Conservation (phyloP, 2,797 vertebrate species). For the Scleropages formosus region DNA sequence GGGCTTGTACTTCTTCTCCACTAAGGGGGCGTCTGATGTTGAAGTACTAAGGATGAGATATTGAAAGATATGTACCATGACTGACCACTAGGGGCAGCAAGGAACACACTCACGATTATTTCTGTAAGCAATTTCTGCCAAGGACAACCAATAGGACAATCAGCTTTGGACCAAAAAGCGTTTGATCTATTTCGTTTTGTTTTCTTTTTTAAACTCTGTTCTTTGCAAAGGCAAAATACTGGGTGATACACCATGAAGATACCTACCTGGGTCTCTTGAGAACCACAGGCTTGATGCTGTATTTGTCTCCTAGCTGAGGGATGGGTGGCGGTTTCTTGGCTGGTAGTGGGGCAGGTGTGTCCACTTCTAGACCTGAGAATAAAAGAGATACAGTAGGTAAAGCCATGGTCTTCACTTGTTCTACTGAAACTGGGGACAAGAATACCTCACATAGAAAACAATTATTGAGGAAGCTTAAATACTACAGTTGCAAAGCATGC, state of each 20-base stretch:
- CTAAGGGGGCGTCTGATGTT: slow-evolving; percentile 62
- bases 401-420: too few relatives aligned
- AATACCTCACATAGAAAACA: not conserved
- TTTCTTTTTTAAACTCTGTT: too few relatives aligned
- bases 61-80: not conserved
- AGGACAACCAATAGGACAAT: too few relatives aligned
- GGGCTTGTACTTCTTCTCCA: slow-evolving; percentile 95
- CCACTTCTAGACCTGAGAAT: slow-evolving; percentile 81
- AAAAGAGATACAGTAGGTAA: too few relatives aligned
- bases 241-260: not conserved
- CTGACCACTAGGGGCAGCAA: slow-evolving; percentile 17
- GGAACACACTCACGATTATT: not conserved
- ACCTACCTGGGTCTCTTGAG: slow-evolving; percentile 85
- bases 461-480: too few relatives aligned
- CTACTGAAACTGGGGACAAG: not conserved
- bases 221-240: too few relatives aligned
- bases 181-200: too few relatives aligned
- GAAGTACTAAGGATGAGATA: slow-evolving; percentile 43
- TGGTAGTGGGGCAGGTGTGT: slow-evolving; percentile 71
- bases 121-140: too few relatives aligned
- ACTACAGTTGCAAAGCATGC: not conserved
- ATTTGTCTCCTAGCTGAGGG: slow-evolving; percentile 81
- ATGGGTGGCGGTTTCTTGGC: slow-evolving; percentile 74
- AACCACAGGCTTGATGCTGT: slow-evolving; percentile 86
- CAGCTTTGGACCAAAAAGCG: too few relatives aligned